Percentiles rank a stretch among this genome's conserved stretches.
Evolutionary conservation across 2,113 vertebrate species (phyloP).

Genomic region (Sterrhoptilus dennistouni): DNA sequence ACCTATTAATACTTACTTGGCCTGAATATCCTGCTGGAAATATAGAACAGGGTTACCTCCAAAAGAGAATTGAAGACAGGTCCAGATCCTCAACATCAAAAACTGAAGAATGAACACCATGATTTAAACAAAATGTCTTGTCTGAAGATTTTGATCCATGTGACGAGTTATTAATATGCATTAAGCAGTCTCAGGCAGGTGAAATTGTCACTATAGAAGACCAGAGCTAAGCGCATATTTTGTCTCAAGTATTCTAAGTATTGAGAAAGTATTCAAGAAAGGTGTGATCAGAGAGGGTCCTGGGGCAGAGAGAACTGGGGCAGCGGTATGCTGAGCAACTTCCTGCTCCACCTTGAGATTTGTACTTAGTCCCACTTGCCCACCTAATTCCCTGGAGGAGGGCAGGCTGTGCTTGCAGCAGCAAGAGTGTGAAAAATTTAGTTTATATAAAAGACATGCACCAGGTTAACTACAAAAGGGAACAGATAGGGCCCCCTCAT

Average conservation of each 20-base stretch:
- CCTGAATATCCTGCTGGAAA: not conserved
- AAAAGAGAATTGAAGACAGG: not conserved
- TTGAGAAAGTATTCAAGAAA: too few species aligned
- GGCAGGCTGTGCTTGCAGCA: not conserved
- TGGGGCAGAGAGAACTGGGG: too few species aligned
- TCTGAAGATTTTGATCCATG: not conserved
- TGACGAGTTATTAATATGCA: not conserved
- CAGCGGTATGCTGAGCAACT: not conserved
- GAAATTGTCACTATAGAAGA: not conserved
- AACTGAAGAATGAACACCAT: not conserved
- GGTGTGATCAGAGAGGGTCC: not conserved
- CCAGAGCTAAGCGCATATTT: not conserved
- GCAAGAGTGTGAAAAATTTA: accelerated
- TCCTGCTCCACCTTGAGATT: not conserved
- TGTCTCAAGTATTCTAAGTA: not conserved
- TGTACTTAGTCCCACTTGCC: accelerated
- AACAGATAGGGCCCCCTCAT: accelerated
- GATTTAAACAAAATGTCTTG: not conserved
- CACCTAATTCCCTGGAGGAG: not conserved
- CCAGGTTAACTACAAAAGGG: not conserved
- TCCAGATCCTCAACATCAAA: accelerated
- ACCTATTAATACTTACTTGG: not conserved
- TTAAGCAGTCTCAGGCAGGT: not conserved
- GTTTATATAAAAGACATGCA: not conserved
- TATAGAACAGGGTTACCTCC: not conserved